Evolutionary conservation across 1,140 invertebrate species (phyloP).

Genomic region (Drosophila ogumai): DNA sequence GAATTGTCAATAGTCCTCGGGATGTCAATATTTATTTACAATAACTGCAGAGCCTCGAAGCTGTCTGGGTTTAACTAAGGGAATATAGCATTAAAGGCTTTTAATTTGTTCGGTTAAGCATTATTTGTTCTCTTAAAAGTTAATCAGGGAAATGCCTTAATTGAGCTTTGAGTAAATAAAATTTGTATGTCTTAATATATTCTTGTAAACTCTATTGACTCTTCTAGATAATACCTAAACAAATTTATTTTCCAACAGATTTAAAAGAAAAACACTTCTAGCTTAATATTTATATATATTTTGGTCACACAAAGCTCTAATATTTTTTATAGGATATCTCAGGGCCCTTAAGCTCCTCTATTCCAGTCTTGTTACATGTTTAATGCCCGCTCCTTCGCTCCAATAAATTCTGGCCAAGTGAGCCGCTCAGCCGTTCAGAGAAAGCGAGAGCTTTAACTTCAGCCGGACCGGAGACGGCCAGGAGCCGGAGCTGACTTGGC

Average conservation of each 20-base stretch:
- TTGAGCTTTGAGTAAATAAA: neutral
- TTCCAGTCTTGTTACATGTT: conserved; percentile 14
- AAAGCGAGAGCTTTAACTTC: conserved; percentile 44
- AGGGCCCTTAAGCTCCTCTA: no score
- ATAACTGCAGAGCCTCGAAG: neutral
- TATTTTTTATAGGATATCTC: conserved; percentile 5
- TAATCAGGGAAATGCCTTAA: neutral
- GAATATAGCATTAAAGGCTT: neutral
- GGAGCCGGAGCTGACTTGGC: conserved; percentile 4
- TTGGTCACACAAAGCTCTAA: no score
- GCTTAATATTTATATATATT: no score
- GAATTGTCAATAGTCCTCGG: conserved; percentile 7
- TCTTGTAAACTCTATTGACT: neutral
- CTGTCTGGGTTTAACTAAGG: neutral
- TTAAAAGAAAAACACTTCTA: no score
- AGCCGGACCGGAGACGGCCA: neutral
- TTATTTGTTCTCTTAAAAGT: neutral
- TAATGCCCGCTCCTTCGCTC: conserved; percentile 24
- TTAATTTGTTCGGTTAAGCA: neutral
- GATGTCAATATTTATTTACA: conserved; percentile 12
- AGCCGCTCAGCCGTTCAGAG: conserved; percentile 5
- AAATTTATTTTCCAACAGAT: no score
- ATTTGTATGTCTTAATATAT: no score
- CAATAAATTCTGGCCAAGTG: conserved; percentile 58
- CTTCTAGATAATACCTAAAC: no score